phyloP scores from a whole-genome alignment of 2,797 vertebrate species.

The Sebastolobus altivelis region DNA sequence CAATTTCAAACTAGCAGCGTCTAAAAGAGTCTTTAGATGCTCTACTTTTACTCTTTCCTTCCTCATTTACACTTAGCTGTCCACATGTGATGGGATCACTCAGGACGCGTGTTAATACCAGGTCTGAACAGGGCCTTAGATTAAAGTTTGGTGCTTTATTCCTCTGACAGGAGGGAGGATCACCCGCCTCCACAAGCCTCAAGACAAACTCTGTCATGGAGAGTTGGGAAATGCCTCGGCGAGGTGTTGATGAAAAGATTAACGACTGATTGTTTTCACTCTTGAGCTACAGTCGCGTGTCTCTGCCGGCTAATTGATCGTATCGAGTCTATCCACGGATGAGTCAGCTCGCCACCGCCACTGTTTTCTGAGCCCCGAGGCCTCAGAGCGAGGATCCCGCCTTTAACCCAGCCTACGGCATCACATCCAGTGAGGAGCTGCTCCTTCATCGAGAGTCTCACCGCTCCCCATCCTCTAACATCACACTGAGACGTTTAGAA shows the following conservation, averaged over 20 bases:
- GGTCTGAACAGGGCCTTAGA: background rate
- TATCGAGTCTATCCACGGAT: background rate
- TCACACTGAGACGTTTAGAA: background rate
- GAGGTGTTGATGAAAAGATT: background rate
- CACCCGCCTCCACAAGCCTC: background rate
- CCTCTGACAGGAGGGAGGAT: background rate
- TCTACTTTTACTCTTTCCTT: constrained; percentile 2
- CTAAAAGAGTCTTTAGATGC: background rate
- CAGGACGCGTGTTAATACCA: too few relatives aligned
- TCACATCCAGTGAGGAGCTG: background rate
- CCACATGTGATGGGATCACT: too few relatives aligned
- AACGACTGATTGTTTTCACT: constrained; percentile 1
- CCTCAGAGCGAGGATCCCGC: background rate
- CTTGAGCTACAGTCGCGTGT: background rate
- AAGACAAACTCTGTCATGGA: background rate
- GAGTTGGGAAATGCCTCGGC: background rate
- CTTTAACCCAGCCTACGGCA: background rate
- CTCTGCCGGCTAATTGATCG: background rate
- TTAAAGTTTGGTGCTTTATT: background rate
- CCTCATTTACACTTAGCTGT: background rate
- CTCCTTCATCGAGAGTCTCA: background rate
- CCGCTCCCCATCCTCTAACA: background rate
- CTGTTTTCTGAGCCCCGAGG: background rate
- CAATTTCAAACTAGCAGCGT: background rate
- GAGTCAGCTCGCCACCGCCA: background rate